Evolutionary conservation across 2,113 vertebrate genomes (phyloP).

Genomic region (Aleadryas rufinucha): DNA sequence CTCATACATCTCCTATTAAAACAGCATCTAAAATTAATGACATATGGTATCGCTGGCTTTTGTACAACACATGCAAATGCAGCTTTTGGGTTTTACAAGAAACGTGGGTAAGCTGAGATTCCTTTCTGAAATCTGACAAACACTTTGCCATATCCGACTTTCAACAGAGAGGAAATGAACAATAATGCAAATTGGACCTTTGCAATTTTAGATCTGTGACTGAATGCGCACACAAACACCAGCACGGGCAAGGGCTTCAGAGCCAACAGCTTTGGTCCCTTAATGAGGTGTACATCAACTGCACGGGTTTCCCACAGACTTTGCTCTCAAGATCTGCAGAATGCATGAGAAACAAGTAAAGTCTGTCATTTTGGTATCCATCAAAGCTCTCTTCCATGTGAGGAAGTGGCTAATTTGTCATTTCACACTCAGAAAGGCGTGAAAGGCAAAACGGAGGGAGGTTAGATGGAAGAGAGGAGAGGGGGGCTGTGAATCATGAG

Average conservation of each 20-base stretch:
- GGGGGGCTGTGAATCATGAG: background rate
- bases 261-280: background rate
- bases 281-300: conserved; percentile 33
- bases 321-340: conserved; percentile 39
- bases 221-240: background rate
- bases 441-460: conserved; percentile 58
- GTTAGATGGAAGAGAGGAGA: background rate
- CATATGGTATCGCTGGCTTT: conserved; percentile 11
- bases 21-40: conserved; percentile 48
- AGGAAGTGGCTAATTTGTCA: conserved; percentile 76
- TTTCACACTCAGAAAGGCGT: conserved; percentile 73
- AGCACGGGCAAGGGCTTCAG: background rate
- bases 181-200: background rate
- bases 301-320: conserved; percentile 42
- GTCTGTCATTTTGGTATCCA: conserved; percentile 60
- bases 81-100: background rate
- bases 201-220: background rate
- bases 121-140: conserved; percentile 4
- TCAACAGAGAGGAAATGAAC: conserved; percentile 15
- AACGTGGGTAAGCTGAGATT: background rate
- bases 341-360: conserved; percentile 63
- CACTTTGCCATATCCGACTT: background rate
- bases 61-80: conserved; percentile 38
- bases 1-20: conserved; percentile 30
- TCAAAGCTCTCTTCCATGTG: conserved; percentile 65